These are phyloP conservation scores for Lutraria rhynchaena DNA, from an alignment of 1,140 invertebrate genomes.

Conservation along the genomic window DNA sequence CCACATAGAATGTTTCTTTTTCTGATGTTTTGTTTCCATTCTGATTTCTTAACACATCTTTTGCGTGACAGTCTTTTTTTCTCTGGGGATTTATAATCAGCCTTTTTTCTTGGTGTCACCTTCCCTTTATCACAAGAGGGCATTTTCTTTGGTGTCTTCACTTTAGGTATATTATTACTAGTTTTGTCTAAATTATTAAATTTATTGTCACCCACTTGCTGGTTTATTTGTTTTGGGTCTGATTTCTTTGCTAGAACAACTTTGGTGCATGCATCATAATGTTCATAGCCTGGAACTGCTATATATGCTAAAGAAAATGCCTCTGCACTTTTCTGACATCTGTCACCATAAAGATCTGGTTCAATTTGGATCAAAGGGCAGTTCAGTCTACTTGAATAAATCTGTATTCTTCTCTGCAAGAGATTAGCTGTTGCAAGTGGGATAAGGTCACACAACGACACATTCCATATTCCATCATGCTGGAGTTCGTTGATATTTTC, in stretches of 20 bases:
- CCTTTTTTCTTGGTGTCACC: not conserved
- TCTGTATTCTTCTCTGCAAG: not conserved
- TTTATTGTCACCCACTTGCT: not conserved
- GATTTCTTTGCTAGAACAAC: not conserved
- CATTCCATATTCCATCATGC: slow-evolving; percentile 15
- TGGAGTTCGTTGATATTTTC: not conserved
- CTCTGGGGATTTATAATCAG: not conserved
- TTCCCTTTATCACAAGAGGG: not conserved
- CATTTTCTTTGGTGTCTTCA: not conserved
- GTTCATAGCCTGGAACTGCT: slow-evolving; percentile 6
- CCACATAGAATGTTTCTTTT: not conserved
- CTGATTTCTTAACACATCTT: not conserved
- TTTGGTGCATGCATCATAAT: slow-evolving; percentile 17
- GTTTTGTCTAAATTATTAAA: too few species aligned
- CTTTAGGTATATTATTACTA: not conserved
- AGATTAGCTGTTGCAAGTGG: slow-evolving; percentile 12
- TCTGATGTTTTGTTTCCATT: not conserved
- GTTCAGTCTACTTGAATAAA: slow-evolving; percentile 12
- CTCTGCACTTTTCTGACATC: too few species aligned
- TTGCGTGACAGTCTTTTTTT: not conserved
- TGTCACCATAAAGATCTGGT: not conserved
- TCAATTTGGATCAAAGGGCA: not conserved
- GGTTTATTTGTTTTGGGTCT: not conserved
- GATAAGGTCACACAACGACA: slow-evolving; percentile 2
- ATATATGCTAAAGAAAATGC: not conserved